Evolutionary conservation across 2,113 vertebrate genomes (phyloP).

Genomic region (Hylia prasina): DNA sequence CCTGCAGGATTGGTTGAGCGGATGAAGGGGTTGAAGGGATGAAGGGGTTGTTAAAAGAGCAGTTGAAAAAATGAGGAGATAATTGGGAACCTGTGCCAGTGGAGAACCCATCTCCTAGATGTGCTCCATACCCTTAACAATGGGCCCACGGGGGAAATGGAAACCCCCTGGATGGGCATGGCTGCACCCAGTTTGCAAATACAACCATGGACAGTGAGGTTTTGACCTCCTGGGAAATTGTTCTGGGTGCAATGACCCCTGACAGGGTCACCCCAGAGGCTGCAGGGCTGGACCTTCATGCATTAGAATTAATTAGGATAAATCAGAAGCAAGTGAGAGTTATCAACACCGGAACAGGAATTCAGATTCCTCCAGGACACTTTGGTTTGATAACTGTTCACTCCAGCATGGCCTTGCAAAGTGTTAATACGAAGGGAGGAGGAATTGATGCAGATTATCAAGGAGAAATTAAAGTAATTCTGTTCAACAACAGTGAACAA

Average conservation of each 20-base stretch:
- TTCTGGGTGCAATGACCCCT: not conserved
- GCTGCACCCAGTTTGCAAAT: not conserved
- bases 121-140: not conserved
- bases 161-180: not conserved
- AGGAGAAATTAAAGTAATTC: no score
- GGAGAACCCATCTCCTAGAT: not conserved
- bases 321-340: no score
- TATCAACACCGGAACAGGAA: no score
- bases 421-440: no score
- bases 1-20: not conserved
- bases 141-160: not conserved
- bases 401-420: no score
- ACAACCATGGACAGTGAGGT: not conserved
- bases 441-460: no score
- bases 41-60: not conserved
- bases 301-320: no score
- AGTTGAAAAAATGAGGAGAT: not conserved
- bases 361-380: no score
- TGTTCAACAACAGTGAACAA: not conserved
- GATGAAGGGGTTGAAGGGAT: not conserved
- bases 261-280: not conserved
- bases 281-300: not conserved
- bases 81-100: not conserved
- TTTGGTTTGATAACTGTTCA: no score
- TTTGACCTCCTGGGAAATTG: not conserved